A percentile compares a stretch with the other conserved stretches of the same genome.
Evolutionary conservation across 92 coral and sea anemone species (phyloP).

Genomic region (Bergia sp.): DNA sequence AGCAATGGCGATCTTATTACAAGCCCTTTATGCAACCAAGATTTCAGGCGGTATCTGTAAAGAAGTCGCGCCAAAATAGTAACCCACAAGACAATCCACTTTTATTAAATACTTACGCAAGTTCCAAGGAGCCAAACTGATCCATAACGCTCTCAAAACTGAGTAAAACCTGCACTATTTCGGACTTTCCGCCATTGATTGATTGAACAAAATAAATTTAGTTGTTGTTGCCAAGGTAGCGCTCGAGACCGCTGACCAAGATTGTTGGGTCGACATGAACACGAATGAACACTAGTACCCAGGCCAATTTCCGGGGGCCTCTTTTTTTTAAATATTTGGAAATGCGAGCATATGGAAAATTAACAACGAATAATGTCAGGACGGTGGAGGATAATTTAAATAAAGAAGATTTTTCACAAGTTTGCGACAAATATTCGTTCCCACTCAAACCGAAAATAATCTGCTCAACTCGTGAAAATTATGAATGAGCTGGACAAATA

Average conservation of each 20-base stretch:
- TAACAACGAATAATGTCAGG: too few relatives aligned
- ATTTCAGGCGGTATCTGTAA: background rate
- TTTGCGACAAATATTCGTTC: too few relatives aligned
- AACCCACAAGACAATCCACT: background rate
- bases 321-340: too few relatives aligned
- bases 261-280: background rate
- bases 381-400: too few relatives aligned
- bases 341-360: too few relatives aligned
- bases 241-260: slow-evolving; percentile 31
- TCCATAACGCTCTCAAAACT: slow-evolving; percentile 58
- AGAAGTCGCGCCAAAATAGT: background rate
- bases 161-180: background rate
- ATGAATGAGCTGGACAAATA: too few relatives aligned
- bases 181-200: background rate
- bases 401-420: too few relatives aligned
- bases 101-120: slow-evolving; percentile 60
- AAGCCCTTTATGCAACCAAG: background rate
- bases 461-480: too few relatives aligned
- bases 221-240: slow-evolving; percentile 25
- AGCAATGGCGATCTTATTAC: too few relatives aligned
- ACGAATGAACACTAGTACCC: background rate
- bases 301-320: background rate
- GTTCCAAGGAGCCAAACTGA: slow-evolving; percentile 86
- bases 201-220: slow-evolving; percentile 15
- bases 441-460: too few relatives aligned